Conservation (phyloP, 92 coral and sea anemone species). For the Phenganax marumi region DNA sequence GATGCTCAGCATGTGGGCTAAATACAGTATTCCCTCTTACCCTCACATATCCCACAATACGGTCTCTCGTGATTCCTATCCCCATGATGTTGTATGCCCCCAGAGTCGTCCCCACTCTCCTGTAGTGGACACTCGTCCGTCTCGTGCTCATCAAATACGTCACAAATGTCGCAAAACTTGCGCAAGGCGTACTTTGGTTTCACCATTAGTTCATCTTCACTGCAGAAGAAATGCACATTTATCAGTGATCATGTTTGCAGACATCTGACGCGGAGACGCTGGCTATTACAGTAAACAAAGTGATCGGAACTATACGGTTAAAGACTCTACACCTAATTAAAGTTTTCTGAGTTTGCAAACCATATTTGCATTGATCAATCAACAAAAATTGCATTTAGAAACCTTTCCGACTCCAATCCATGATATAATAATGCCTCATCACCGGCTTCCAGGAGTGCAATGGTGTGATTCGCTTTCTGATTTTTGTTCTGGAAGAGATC, state of each 20-base stretch:
- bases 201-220: conserved; percentile 76
- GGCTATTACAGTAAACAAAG: too few relatives aligned
- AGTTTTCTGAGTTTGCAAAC: too few relatives aligned
- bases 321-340: too few relatives aligned
- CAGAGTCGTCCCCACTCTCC: conserved; percentile 73
- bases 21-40: conserved; percentile 40
- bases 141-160: conserved; percentile 87
- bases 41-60: conserved; percentile 92
- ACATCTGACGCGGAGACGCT: too few relatives aligned
- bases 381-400: too few relatives aligned
- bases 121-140: conserved; percentile 98
- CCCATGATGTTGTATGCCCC: conserved; percentile 83
- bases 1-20: not conserved
- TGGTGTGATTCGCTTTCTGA: conserved; percentile 74
- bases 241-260: too few relatives aligned
- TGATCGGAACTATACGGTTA: too few relatives aligned
- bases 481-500: conserved; percentile 69
- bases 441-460: conserved; percentile 75
- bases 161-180: conserved; percentile 95
- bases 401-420: conserved; percentile 43
- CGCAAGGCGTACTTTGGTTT: conserved; percentile 78
- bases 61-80: conserved; percentile 80
- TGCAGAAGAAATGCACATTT: conserved; percentile 17
- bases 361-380: too few relatives aligned
- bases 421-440: conserved; percentile 43